Conservation (phyloP, 2,888 invertebrate genomes). For the Aplocera efformata region DNA sequence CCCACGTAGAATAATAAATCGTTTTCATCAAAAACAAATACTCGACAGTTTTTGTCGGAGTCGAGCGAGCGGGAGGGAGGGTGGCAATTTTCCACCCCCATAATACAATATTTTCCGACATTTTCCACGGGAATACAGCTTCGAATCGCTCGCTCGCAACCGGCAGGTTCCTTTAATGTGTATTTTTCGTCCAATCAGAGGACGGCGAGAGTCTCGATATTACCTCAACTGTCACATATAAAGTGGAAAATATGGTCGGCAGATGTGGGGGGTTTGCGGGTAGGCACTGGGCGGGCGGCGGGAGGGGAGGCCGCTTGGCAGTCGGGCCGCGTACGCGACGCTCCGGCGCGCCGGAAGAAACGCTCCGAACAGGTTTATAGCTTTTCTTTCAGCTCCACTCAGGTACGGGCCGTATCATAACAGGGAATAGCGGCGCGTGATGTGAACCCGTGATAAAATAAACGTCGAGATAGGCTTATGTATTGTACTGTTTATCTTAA, state of each 20-base stretch:
- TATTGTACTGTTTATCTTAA: slow-evolving; percentile 81
- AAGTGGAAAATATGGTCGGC: slow-evolving; percentile 82
- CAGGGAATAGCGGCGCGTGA: slow-evolving; percentile 80
- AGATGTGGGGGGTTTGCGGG: slow-evolving; percentile 67
- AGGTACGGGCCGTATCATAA: slow-evolving; percentile 81
- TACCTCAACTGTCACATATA: slow-evolving; percentile 82
- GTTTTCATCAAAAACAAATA: slow-evolving; percentile 82
- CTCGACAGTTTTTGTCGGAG: slow-evolving; percentile 81
- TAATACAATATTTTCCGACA: slow-evolving; percentile 81
- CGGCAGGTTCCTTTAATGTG: slow-evolving; percentile 81
- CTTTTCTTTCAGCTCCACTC: slow-evolving; percentile 81
- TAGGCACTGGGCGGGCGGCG: slow-evolving; percentile 29
- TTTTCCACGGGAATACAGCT: slow-evolving; percentile 81
- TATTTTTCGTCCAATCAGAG: slow-evolving; percentile 82
- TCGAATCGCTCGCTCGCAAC: slow-evolving; percentile 78
- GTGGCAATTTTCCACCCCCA: slow-evolving; percentile 81
- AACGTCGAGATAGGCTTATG: slow-evolving; percentile 81
- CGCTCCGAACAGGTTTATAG: slow-evolving; percentile 79
- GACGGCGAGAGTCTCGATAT: slow-evolving; percentile 81
- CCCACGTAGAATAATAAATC: slow-evolving; percentile 82
- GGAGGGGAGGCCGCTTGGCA: slow-evolving; percentile 54
- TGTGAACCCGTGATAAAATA: slow-evolving; percentile 81
- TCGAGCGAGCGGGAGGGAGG: slow-evolving; percentile 76
- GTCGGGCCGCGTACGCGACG: slow-evolving; percentile 76
- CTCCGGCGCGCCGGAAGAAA: slow-evolving; percentile 76